These are phyloP conservation scores for Eupeodes luniger DNA, from an alignment of 2,888 invertebrate genomes.

Conservation along the genomic window DNA sequence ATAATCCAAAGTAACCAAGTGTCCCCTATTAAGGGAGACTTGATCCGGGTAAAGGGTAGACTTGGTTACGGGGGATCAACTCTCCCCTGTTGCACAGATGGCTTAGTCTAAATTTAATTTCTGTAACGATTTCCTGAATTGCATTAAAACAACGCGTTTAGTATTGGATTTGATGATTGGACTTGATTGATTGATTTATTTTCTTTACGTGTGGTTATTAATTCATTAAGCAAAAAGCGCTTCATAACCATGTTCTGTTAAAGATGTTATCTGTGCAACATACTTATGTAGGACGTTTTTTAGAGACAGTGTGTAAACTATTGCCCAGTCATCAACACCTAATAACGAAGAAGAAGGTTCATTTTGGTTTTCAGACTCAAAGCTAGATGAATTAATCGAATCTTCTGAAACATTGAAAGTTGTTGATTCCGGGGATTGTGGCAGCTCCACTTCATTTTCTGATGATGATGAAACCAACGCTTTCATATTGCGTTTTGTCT, in stretches of 20 bases:
- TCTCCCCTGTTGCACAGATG: background rate
- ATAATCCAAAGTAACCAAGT: background rate
- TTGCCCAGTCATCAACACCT: too few relatives aligned
- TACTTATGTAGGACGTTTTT: background rate
- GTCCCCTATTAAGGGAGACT: background rate
- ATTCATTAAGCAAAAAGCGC: background rate
- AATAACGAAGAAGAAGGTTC: too few relatives aligned
- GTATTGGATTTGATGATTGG: background rate
- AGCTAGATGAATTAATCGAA: background rate
- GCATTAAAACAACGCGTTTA: background rate
- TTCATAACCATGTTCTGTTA: background rate
- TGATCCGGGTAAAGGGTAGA: background rate
- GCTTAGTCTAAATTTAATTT: background rate
- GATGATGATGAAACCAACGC: background rate
- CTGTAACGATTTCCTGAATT: background rate
- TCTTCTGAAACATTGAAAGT: background rate
- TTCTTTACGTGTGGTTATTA: background rate
- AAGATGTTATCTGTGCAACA: background rate
- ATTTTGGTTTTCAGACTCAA: background rate
- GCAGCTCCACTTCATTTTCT: background rate
- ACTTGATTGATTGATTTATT: background rate
- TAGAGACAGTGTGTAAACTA: background rate
- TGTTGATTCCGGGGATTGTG: background rate
- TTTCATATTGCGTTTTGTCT: background rate
- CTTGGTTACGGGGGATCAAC: background rate